Evolutionary conservation across 92 coral and sea anemone genomes (phyloP), one percentile per base, ranked within the genome.

Genomic region (Heliopora coerulea): DNA sequence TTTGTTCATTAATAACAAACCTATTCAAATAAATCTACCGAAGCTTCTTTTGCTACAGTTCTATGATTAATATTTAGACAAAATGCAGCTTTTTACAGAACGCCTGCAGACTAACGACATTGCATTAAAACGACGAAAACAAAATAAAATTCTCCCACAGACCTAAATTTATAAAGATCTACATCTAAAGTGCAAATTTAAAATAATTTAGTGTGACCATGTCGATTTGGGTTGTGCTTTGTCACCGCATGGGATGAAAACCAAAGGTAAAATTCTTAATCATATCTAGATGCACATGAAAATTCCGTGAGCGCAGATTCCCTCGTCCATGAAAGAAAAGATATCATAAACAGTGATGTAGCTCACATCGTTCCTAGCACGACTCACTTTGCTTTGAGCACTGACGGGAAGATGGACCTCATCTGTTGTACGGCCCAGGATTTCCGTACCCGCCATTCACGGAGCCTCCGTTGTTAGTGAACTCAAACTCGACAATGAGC

Each of bases 401-500:
- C n/a, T n/a, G 26, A 50, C 58, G n/a, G n/a, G n/a, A 17, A 6
- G 8, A 23, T 3, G 58, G 6, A 50, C 17, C 26, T 50, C 54
- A 68, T 28, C 59, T 21, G 37, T 46, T 46, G 0, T 48, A 37
- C 14, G 54, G 28, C 31, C 40, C 59, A 0, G 40, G 75, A 42
- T 49, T 48, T 46, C 62, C 63, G 14, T 70, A 54, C 49, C 24
- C 77, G 48, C 63, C 77, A 70, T 54, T 54, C 10, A 52, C 28
- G 0, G 63, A 18, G 91, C 87, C 46, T 80, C 89, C 20, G 84
- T 88, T 30, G 75, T 79, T 73, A 60, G 61, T 83, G 0, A 90
- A 91, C 78, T 95, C 99, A 78, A 95, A 95, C 75, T 95, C 96
- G 17, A 90, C 99, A 56, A 95, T 80, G 59, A 95, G 81, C 17